These are phyloP conservation scores for Drosophila peninsularis DNA, from an alignment of 2,888 invertebrate genomes.

Conservation along the genomic window DNA sequence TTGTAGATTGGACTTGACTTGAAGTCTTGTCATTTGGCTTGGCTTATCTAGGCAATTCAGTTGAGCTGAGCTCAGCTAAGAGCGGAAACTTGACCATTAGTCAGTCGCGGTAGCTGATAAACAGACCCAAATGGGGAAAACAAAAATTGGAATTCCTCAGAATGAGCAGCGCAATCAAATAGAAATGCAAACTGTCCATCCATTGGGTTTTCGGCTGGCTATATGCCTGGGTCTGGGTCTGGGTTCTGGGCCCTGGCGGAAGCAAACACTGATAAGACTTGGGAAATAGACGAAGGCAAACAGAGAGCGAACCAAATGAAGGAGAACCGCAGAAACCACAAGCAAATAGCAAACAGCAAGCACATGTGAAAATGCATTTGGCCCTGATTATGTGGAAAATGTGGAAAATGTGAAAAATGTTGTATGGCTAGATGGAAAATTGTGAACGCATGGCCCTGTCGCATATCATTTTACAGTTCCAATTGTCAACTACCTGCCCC, in stretches of 20 bases:
- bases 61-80: slow-evolving; percentile 21
- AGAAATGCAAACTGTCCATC: slow-evolving; percentile 57
- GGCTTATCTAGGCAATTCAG: slow-evolving; percentile 38
- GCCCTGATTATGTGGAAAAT: slow-evolving; percentile 48
- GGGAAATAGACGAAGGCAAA: slow-evolving; percentile 23
- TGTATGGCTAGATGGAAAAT: not conserved
- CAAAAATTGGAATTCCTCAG: slow-evolving; percentile 27
- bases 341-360: slow-evolving; percentile 64
- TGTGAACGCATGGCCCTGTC: slow-evolving; percentile 2
- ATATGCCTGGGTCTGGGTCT: not conserved
- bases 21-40: slow-evolving; percentile 10
- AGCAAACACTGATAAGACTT: slow-evolving; percentile 72
- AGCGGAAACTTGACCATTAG: slow-evolving; percentile 46
- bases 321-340: slow-evolving; percentile 49
- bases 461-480: slow-evolving; percentile 68
- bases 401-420: slow-evolving; percentile 10
- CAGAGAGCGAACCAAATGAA: slow-evolving; percentile 10
- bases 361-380: slow-evolving; percentile 42
- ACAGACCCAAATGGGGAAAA: slow-evolving; percentile 8
- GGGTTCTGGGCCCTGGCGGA: slow-evolving; percentile 46
- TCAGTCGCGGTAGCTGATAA: slow-evolving; percentile 37
- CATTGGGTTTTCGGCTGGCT: slow-evolving; percentile 16
- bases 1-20: slow-evolving; percentile 9
- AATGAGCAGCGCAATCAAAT: slow-evolving; percentile 39
- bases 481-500: slow-evolving; percentile 77